Percentiles rank a stretch among this genome's conserved stretches.
phyloP scores from a whole-genome alignment of 2,797 vertebrate genomes.

The Chelonia mydas region DNA sequence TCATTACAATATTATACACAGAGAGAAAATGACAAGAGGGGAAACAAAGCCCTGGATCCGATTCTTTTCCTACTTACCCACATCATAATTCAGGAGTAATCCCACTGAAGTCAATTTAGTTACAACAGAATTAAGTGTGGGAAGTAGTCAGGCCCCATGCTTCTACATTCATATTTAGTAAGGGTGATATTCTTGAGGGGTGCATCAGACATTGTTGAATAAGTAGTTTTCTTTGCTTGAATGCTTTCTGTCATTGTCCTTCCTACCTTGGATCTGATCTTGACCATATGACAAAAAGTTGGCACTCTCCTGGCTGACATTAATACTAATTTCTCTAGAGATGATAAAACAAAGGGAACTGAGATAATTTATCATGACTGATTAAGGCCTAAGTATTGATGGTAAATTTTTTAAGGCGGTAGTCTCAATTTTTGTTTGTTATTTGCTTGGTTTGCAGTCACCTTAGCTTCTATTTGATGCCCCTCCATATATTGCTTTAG shows the following conservation, averaged over 20 bases:
- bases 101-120: not conserved
- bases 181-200: not conserved
- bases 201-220: accelerated
- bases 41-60: accelerated
- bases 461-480: not conserved
- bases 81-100: not conserved
- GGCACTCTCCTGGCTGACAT: not conserved
- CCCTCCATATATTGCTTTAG: not conserved
- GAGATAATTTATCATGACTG: not conserved
- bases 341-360: not conserved
- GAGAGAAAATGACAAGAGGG: not conserved
- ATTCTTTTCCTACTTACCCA: not conserved
- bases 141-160: not conserved
- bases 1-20: not conserved
- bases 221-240: not conserved
- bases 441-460: not conserved
- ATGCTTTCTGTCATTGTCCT: not conserved
- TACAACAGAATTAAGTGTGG: not conserved
- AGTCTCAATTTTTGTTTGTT: not conserved
- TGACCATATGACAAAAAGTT: not conserved
- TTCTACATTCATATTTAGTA: accelerated
- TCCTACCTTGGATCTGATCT: not conserved
- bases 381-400: accelerated
- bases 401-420: not conserved
- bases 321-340: not conserved